These are phyloP conservation scores for Aphidoletes aphidimyza DNA, from an alignment of 2,888 invertebrate genomes.

Conservation along the genomic window DNA sequence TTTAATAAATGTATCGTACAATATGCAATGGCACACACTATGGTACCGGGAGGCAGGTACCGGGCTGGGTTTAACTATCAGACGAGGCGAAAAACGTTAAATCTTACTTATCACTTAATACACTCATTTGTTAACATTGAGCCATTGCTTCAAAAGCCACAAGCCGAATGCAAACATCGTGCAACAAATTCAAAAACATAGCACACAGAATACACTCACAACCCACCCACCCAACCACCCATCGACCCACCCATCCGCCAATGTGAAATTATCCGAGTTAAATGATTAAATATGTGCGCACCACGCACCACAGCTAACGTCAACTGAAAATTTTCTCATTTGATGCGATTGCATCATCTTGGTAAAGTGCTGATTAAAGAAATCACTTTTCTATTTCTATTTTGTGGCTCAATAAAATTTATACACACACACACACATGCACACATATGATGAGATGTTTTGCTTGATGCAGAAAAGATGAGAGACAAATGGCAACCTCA, in stretches of 20 bases:
- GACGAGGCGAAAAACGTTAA: neutral
- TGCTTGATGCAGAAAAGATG: too few relatives aligned
- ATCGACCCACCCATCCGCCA: too few relatives aligned
- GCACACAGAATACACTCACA: too few relatives aligned
- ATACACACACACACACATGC: neutral
- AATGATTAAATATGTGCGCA: constrained; percentile 4
- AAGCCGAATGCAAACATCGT: neutral
- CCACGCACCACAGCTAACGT: neutral
- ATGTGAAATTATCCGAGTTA: neutral
- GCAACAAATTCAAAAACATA: neutral
- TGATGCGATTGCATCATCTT: neutral
- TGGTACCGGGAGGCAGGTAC: neutral
- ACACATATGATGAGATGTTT: too few relatives aligned
- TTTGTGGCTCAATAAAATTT: neutral
- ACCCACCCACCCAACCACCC: too few relatives aligned
- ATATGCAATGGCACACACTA: too few relatives aligned
- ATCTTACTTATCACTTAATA: constrained; percentile 49
- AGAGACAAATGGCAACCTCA: too few relatives aligned
- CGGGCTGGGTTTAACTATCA: too few relatives aligned
- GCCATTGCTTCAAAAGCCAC: neutral
- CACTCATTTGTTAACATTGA: constrained; percentile 22
- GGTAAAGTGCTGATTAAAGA: neutral
- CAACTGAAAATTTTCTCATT: neutral
- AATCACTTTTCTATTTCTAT: neutral
- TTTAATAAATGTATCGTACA: constrained; percentile 1